Evolutionary conservation across 1,140 invertebrate species (phyloP), one percentile per base, ranked within the genome.

Genomic region (Eurosta solidaginis): DNA sequence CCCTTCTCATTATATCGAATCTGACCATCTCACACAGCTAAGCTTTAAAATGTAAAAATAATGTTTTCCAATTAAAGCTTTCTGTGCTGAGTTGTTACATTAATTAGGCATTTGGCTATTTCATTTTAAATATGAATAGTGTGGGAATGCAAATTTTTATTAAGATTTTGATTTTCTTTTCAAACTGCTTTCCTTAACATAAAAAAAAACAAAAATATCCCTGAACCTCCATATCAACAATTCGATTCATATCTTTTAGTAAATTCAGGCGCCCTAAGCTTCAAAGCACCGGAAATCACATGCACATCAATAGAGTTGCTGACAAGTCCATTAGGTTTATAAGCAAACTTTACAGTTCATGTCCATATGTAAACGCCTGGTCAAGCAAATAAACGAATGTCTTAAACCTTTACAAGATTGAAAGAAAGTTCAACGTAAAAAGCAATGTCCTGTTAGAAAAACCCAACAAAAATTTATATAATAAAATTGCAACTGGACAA

Each of bases 371-470:
- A 33, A 29, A 52, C 7, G 49, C 20, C 3, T 52, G 49, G 49
- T 52, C 49, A 52, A 52, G 49, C 49, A 52, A 17, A 17, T 22
- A 22, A 52, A 6, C 4, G 33, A 68, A n/a, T 40, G 59, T 36
- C 17, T 68, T 68, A 68, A 68, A 33, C 22, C n/a, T n/a, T n/a
- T n/a, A 68, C 59, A 20, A 14, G 3, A 68, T 17, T 40, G 59
- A 68, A 68, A 42, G 59, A n/a, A 68, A 40, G 33, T 68, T n/a
- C 33, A 68, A 17, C 59, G 59, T 68, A 68, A 68, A 68, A 68
- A n/a, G 59, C 33, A 68, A 68, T 68, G 59, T 68, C 59, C 59
- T 68, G 59, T 68, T 68, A 22, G 59, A 14, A 68, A 68, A 68
- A n/a, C n/a, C n/a, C n/a, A n/a, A n/a, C n/a, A n/a, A n/a, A n/a